These are phyloP conservation scores for Rhamnusium bicolor DNA, from an alignment of 2,888 invertebrate species.

Conservation along the genomic window DNA sequence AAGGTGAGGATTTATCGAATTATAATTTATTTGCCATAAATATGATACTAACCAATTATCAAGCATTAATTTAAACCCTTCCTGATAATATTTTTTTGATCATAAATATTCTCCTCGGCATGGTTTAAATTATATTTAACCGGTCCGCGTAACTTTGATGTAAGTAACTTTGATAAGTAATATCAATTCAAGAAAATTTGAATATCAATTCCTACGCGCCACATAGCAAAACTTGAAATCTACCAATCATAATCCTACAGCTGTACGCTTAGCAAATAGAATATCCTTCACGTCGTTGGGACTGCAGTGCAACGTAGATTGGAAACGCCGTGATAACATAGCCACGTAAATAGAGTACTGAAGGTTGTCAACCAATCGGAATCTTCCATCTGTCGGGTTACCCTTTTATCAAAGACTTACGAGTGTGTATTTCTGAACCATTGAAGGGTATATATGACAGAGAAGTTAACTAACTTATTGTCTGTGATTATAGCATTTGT, in stretches of 20 bases:
- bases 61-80: slow-evolving; percentile 2
- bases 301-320: slow-evolving; percentile 54
- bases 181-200: slow-evolving; percentile 37
- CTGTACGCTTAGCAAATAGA: slow-evolving; percentile 55
- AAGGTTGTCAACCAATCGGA: slow-evolving; percentile 63
- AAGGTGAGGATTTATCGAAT: slow-evolving; percentile 44
- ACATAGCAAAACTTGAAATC: slow-evolving; percentile 35
- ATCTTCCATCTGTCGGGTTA: slow-evolving; percentile 70
- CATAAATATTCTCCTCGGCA: background rate
- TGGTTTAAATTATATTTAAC: background rate
- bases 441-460: slow-evolving; percentile 43
- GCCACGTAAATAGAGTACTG: slow-evolving; percentile 58
- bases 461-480: slow-evolving; percentile 40
- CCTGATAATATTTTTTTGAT: background rate
- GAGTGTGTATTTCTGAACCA: slow-evolving; percentile 4
- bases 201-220: slow-evolving; percentile 45
- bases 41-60: slow-evolving; percentile 9
- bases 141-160: background rate
- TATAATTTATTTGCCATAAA: slow-evolving; percentile 18
- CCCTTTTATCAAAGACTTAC: slow-evolving; percentile 57
- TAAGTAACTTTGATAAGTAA: background rate
- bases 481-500: slow-evolving; percentile 50
- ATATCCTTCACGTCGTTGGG: slow-evolving; percentile 51
- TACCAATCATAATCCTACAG: slow-evolving; percentile 63
- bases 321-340: slow-evolving; percentile 51